Percentiles rank a stretch among this genome's conserved stretches.
phyloP scores from a whole-genome alignment of 2,797 vertebrate species.

The Propithecus deckenii region DNA sequence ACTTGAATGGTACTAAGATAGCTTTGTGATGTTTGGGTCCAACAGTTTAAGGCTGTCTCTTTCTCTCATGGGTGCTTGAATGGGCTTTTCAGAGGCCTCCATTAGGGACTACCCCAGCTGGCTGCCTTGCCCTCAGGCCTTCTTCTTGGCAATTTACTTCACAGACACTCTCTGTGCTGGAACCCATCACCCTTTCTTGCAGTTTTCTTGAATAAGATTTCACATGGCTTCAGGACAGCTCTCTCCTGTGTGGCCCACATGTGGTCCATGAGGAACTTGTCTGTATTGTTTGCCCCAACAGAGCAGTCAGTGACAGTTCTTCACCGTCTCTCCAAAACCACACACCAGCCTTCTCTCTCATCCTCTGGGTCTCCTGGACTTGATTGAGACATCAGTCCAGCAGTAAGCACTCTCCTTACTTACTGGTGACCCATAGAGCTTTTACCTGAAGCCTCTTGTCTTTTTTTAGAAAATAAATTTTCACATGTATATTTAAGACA shows the following conservation, averaged over 20 bases:
- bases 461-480: not conserved
- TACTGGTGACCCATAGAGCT: fast-evolving
- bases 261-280: not conserved
- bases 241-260: not conserved
- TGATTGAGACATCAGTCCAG: not conserved
- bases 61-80: not conserved
- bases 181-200: not conserved
- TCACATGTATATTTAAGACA: not conserved
- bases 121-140: not conserved
- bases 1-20: not conserved
- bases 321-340: not conserved
- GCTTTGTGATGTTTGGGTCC: not conserved
- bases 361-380: not conserved
- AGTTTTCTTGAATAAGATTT: not conserved
- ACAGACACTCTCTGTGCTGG: not conserved
- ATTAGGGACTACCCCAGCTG: not conserved
- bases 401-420: not conserved
- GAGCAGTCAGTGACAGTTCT: not conserved
- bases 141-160: not conserved
- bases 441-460: not conserved
- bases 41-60: not conserved
- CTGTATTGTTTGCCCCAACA: not conserved
- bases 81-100: not conserved
- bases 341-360: not conserved
- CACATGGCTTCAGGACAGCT: not conserved